Base-by-base conservation (phyloP, 2,113 vertebrate genomes). In the Microtus pennsylvanicus region DNA sequence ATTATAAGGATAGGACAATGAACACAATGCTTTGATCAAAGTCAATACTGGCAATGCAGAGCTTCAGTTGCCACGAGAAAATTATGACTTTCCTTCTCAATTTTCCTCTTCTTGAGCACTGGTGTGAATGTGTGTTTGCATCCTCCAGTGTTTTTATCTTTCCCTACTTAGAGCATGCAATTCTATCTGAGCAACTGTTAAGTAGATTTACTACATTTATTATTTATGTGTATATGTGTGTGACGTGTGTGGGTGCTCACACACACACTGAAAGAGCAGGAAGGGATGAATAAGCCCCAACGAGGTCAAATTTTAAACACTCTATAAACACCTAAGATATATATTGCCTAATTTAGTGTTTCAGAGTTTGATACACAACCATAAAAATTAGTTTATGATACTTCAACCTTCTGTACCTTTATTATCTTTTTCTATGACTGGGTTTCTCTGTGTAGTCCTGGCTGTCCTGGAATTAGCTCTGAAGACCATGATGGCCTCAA, bases 331-430 rank as follows among this genome's bases (percentile, higher is more conserved):
- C 17, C 65, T 78, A 80, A 70, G 50, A 63, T 91, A 55, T 70
- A 2, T 63, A 47, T 24, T 82, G n/a, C 75, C 26, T 78, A 75
- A 76, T n/a, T 70, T 5, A 77, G 58, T 42, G 63, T 75, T 69
- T 86, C 33, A 91, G 19, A 90, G 47, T 91, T 65, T 90, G 52
- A 89, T 50, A 95, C 2, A 89, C 67, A 94, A 65, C 87, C 61
- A 42, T 61, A 75, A 94, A 8, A 14, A 80, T 22, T 78, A 61
- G 30, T 45, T 74, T 93, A 93, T 1, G n/a, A 45, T 90, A 42
- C 38, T 80, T 90, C 50, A 26, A 63, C 69, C n/a, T 77, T 78
- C 63, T 22, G 19, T 63, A 93, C 87, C 3, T 87, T 5, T 45
- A 45, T 76, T 28, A 58, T 58, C 21, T 76, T 45, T 47, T 28